Base-by-base conservation (phyloP, 2,113 vertebrate genomes). In the Cariama cristata region DNA sequence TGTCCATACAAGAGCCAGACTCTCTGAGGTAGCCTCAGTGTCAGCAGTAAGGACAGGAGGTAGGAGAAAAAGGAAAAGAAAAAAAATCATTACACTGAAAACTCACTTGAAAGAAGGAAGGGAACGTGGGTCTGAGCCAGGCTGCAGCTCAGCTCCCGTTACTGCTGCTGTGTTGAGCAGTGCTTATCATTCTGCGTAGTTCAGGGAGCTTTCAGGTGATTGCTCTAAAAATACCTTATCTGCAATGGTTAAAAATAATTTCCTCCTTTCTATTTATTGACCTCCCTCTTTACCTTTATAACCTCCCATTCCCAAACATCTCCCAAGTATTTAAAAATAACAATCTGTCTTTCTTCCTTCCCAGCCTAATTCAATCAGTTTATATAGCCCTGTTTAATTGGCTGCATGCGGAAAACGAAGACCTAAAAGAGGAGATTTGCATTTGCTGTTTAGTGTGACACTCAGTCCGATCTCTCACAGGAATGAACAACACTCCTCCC, bases 201-300 rank as follows among this genome's bases (percentile, higher is more conserved):
- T 74, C 83, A 79, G 89, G 76, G 86, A 95, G 69, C 83, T 89
- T 96, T 79, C 96, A 97, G 93, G 93, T 96, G 91, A 96, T 88
- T 96, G 86, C 88, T 94, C 94, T 96, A 97, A 97, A 95, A 97
- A 95, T 95, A 96, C 76, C 76, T 94, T 86, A 79, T 92, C 93
- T 94, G 68, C 86, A 94, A 94, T 12, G 20, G 80, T 92, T 97
- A 91, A 96, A 96, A 97, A 92, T 97, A 96, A 94, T 92, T 91
- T 87, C 42, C 45, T 71, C 32, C 79, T 84, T 90, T 86, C 76
- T 96, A 95, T 88, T 93, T 96, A 88, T 59, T 93, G 90, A 96
- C 95, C 93, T 93, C 73, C 23, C 40, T 82, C 83, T 86, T 95
- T 82, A 82, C 83, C 83, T 93, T 74, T 68, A 67, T 73, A 88